Base-by-base conservation (phyloP, 2,113 vertebrate genomes). In the Microcebus murinus region DNA sequence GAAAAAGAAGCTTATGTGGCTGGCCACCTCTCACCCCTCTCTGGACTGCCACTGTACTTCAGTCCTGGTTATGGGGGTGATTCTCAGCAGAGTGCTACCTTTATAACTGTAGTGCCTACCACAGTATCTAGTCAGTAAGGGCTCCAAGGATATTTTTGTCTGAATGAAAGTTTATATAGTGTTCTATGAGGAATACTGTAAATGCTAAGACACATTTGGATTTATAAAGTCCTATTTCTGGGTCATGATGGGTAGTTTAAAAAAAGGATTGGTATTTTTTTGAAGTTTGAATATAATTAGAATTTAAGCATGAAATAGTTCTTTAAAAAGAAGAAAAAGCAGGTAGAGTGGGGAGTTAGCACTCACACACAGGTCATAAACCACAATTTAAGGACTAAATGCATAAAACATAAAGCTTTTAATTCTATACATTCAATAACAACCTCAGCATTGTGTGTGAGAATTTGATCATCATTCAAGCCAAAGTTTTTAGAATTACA, bases 401-500 rank as follows among this genome's bases (percentile, higher is more conserved):
- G 14, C 36, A 55, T 67, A 77, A 93, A 95, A 76, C 0, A 3
- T 21, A 68, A 84, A 25, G 63, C 39, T 87, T 55, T 39, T 55
- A 77, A 68, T 68, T 95, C 20, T 88, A 61, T 6, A 76, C 3
- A 84, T 45, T 91, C 34, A 91, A 8, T 52, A 85, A 27, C 50
- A 74, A 39, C 12, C 4, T 89, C 50, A 81, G 15, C 23, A 89
- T 0, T 76, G 17, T 45, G 3, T 79, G 55, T 42, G 29, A 93
- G 29, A 80, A 91, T 74, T 27, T 91, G 20, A 90, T 42, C 61
- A 63, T 67, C 21, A 77, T 63, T 79, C n/a, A 93, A 93, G 42
- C 10, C 23, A 79, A 90, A 94, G 18, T 82, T 85, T 89, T 65
- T 90, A 90, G 82, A 93, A 63, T 42, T 79, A 80, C 34, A 80